phyloP scores from a whole-genome alignment of 2,888 invertebrate genomes.

The Molorchus minor region DNA sequence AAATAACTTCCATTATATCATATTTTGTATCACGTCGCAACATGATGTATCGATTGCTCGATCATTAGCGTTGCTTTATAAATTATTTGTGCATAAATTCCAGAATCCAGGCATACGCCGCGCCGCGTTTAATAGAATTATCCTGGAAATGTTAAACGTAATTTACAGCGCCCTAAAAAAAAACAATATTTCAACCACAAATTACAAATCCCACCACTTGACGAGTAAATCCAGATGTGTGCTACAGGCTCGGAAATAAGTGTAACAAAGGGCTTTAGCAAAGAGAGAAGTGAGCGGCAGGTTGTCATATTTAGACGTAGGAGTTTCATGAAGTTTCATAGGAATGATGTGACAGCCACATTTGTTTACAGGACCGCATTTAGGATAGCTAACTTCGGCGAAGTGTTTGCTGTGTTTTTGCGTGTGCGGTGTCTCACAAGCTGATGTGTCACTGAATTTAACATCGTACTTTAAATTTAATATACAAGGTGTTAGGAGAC shows the following conservation, averaged over 20 bases:
- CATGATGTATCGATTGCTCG: background rate
- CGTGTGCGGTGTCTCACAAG: background rate
- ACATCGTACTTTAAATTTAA: background rate
- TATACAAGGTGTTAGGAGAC: background rate
- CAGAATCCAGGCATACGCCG: background rate
- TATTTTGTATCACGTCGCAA: conserved; percentile 5
- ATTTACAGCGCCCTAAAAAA: conserved; percentile 5
- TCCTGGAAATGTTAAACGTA: conserved; percentile 11
- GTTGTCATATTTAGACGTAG: conserved; percentile 29
- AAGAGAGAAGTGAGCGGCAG: conserved; percentile 28
- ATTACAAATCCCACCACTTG: conserved; percentile 23
- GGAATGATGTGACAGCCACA: conserved; percentile 29
- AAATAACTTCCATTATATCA: conserved; percentile 11
- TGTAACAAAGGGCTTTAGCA: conserved; percentile 28
- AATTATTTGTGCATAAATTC: conserved; percentile 13
- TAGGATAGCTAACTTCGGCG: background rate
- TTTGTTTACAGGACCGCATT: conserved; percentile 21
- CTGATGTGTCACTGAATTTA: too few species aligned
- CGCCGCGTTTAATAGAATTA: conserved; percentile 9
- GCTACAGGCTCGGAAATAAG: conserved; percentile 17
- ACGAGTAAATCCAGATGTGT: conserved; percentile 24
- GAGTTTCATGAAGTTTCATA: conserved; percentile 27
- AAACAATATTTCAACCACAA: conserved; percentile 20
- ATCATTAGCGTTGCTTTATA: conserved; percentile 11
- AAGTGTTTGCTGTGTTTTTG: too few species aligned